These are phyloP conservation scores for Cheirogaleus major DNA, from an alignment of 2,797 vertebrate genomes.

Conservation along the genomic window DNA sequence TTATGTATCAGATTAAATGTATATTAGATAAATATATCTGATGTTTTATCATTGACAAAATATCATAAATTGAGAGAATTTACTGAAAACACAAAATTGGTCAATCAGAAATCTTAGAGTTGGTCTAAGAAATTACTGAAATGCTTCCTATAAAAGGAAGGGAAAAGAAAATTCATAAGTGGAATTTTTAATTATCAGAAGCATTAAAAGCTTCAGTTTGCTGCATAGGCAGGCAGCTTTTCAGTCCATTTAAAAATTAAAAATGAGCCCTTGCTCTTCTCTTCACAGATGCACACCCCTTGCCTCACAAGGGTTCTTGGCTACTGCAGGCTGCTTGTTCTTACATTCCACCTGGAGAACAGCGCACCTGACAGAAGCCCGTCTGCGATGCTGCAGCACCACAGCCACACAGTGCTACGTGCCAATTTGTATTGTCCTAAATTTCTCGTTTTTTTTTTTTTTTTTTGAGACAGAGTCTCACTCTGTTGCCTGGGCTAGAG, in stretches of 20 bases:
- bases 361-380: not conserved
- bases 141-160: not conserved
- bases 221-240: not conserved
- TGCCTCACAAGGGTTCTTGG: not conserved
- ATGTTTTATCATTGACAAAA: not conserved
- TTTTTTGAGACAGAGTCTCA: no score
- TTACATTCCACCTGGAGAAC: not conserved
- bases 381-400: not conserved
- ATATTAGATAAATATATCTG: not conserved
- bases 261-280: not conserved
- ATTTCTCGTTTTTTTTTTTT: no score
- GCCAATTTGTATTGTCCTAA: not conserved
- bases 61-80: not conserved
- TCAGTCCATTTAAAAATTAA: not conserved
- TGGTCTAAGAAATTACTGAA: not conserved
- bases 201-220: not conserved
- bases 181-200: not conserved
- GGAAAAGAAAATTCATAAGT: not conserved
- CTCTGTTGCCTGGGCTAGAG: no score
- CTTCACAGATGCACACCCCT: not conserved
- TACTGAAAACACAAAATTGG: conserved; percentile 48
- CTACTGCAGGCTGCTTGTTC: not conserved
- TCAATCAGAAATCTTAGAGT: not conserved
- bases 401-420: no score
- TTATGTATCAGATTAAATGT: not conserved